Conservation (phyloP, 2,113 vertebrate genomes). For the Oreochromis tanganicae region DNA sequence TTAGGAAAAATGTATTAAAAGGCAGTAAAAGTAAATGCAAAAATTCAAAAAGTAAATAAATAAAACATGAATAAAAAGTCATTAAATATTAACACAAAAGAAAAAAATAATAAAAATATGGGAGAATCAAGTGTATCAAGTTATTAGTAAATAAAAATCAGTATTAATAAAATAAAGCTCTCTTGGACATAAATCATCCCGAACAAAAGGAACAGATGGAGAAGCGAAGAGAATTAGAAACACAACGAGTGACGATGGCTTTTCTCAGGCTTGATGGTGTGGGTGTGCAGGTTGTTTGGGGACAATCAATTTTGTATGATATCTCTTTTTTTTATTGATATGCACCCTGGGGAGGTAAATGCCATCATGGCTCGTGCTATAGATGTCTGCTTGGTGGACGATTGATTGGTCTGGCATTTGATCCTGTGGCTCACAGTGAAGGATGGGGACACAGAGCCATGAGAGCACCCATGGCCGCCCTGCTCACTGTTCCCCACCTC, state of each 20-base stretch:
- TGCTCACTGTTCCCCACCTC: background rate
- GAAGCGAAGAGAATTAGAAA: background rate
- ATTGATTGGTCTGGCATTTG: conserved; percentile 73
- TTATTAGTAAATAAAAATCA: background rate
- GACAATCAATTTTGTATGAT: conserved; percentile 41
- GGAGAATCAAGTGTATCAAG: background rate
- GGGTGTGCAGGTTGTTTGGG: conserved; percentile 32
- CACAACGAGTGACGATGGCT: background rate
- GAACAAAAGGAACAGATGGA: background rate
- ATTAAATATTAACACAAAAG: background rate
- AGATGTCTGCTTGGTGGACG: conserved; percentile 48
- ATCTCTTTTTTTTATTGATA: conserved; percentile 64
- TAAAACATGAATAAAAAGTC: no score
- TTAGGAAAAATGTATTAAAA: background rate
- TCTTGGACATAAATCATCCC: background rate
- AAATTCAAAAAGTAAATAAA: background rate
- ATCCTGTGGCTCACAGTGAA: conserved; percentile 56
- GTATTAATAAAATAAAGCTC: background rate
- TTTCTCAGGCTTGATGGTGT: background rate
- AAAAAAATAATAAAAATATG: background rate
- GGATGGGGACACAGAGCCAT: conserved; percentile 37
- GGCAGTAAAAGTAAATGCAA: no score
- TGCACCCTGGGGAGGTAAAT: conserved; percentile 52
- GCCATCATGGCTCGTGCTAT: conserved; percentile 34
- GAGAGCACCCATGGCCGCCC: background rate